Evolutionary conservation across 2,888 invertebrate genomes (phyloP).

Genomic region (Pyralis farinalis): DNA sequence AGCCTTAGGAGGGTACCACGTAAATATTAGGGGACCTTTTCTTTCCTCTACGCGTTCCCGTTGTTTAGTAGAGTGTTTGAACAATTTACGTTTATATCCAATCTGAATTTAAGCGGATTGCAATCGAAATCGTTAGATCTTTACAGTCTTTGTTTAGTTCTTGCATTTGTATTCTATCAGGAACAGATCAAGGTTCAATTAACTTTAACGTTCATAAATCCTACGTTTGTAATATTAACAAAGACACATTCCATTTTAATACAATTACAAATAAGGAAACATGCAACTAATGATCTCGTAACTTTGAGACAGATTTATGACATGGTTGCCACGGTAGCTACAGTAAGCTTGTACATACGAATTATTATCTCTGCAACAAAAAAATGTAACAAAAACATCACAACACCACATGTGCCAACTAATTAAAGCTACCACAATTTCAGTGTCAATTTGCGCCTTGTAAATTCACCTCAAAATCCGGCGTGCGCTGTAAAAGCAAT

Average conservation of each 20-base stretch:
- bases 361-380: neutral
- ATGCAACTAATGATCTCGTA: neutral
- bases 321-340: neutral
- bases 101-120: constrained; percentile 21
- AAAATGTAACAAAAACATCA: constrained; percentile 25
- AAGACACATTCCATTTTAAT: constrained; percentile 1
- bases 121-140: neutral
- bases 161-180: constrained; percentile 7
- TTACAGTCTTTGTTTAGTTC: neutral
- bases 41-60: constrained; percentile 52
- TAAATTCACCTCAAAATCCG: constrained; percentile 73
- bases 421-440: constrained; percentile 59
- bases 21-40: constrained; percentile 59
- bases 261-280: neutral
- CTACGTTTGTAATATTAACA: constrained; percentile 1
- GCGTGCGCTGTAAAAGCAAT: constrained; percentile 73
- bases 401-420: constrained; percentile 44
- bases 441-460: constrained; percentile 72
- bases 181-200: constrained; percentile 7
- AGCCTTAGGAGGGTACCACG: constrained; percentile 59
- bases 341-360: neutral
- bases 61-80: constrained; percentile 41
- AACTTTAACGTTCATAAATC: constrained; percentile 6
- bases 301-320: neutral
- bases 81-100: constrained; percentile 38